Base-by-base conservation (phyloP, 2,888 invertebrate species). In the Sclerodermus sp. region DNA sequence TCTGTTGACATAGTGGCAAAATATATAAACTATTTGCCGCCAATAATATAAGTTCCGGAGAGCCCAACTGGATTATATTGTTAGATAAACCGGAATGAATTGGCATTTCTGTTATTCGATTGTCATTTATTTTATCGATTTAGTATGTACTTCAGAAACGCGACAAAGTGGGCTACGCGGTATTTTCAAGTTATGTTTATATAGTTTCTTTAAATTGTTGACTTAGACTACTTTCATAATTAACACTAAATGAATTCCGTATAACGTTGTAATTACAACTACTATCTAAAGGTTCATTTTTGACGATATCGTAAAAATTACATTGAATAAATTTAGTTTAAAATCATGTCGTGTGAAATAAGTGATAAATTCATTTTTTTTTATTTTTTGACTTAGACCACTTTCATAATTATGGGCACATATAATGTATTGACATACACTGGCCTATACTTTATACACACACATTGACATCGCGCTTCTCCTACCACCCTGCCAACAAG, bases 171-270 rank as follows among this genome's bases (percentile, higher is more conserved):
- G 23, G 47, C 43, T 31, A 37, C 37, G 51, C 32, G 41, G 0
- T 6, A 51, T 47, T 47, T 47, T 47, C 17, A 50, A 32, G 38
- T 50, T 41, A 41, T 46, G 46, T 38, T 42, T 42, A 32, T 46
- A 42, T 42, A 50, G 46, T 50, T 50, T 50, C 36, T 23, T 23
- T 23, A 23, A 45, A 45, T 41, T 47, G 30, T 45, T 49, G 37
- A 49, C 49, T 47, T 47, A 51, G 47, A 43, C 47, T 47, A 47
- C 47, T 51, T 52, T 52, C 45, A 48, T 52, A 52, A 48, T 52
- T 48, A 52, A 47, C 46, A 50, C 50, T 50, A 46, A 50, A 50
- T 50, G 50, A 50, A 45, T 50, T 50, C 45, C 42, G 13, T 50
- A 50, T 50, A 50, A 46, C 13, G 42, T 42, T 46, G 45, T 16